phyloP scores from a whole-genome alignment of 2,888 invertebrate genomes.

The Temnothorax rugatulus region DNA sequence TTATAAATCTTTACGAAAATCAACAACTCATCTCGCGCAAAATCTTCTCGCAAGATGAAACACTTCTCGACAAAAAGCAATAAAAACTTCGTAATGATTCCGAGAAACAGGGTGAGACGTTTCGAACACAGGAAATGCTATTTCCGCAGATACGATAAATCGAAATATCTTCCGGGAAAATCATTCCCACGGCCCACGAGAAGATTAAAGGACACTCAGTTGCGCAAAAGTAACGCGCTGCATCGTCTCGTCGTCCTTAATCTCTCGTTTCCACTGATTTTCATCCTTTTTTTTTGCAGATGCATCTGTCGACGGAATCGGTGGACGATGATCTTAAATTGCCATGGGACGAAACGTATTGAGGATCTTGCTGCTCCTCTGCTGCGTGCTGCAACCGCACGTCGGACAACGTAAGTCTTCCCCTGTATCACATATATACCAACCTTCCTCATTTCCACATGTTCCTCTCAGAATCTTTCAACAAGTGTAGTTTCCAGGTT shows the following conservation, averaged over 20 bases:
- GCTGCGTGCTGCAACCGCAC: slow-evolving; percentile 75
- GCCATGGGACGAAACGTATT: slow-evolving; percentile 81
- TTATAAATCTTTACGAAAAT: neutral
- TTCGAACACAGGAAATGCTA: neutral
- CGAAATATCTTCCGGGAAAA: slow-evolving; percentile 25
- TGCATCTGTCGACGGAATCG: slow-evolving; percentile 78
- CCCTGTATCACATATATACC: slow-evolving; percentile 35
- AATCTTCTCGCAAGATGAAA: neutral
- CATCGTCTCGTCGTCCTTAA: neutral
- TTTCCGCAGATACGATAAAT: slow-evolving; percentile 30
- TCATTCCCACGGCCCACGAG: neutral
- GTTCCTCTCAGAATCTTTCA: neutral
- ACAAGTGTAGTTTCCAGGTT: neutral
- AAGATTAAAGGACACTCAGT: slow-evolving; percentile 1
- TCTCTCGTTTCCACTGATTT: neutral
- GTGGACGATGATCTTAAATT: slow-evolving; percentile 82
- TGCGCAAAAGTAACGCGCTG: slow-evolving; percentile 1
- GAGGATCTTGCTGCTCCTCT: slow-evolving; percentile 78
- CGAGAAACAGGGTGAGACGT: neutral
- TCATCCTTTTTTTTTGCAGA: slow-evolving; percentile 71
- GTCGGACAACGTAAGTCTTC: slow-evolving; percentile 79
- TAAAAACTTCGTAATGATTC: slow-evolving; percentile 9
- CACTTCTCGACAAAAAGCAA: neutral
- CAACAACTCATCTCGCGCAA: neutral
- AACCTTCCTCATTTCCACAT: neutral